Percentiles rank a stretch among this genome's conserved stretches.
Conservation (phyloP, 2,888 invertebrate species). For the Parnassius apollo region DNA sequence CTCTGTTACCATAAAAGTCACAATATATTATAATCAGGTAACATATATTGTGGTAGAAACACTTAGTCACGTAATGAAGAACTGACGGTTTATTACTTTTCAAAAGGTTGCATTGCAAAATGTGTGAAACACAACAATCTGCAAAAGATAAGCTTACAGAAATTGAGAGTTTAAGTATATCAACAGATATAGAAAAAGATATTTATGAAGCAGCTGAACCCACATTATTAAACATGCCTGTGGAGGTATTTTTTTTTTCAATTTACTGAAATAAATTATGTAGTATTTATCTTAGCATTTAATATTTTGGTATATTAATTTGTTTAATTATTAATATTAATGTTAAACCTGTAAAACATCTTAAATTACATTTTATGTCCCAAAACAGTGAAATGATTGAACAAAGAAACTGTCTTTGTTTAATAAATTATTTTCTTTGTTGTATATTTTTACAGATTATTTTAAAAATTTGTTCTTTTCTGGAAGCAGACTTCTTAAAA, state of each 20-base stretch:
- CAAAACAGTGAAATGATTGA: too few relatives aligned
- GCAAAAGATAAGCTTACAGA: conserved; percentile 49
- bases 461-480: conserved; percentile 81
- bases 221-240: conserved; percentile 60
- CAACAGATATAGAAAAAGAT: conserved; percentile 33
- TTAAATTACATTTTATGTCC: too few relatives aligned
- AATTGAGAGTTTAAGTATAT: conserved; percentile 40
- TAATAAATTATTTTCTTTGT: neutral
- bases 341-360: too few relatives aligned
- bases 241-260: conserved; percentile 52
- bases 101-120: conserved; percentile 33
- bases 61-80: conserved; percentile 14
- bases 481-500: conserved; percentile 79
- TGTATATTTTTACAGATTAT: conserved; percentile 64
- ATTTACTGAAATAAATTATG: too few relatives aligned
- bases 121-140: conserved; percentile 59
- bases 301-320: too few relatives aligned
- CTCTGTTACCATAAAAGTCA: conserved; percentile 34
- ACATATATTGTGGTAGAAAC: conserved; percentile 3
- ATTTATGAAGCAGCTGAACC: conserved; percentile 44
- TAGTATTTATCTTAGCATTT: too few relatives aligned
- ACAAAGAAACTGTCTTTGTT: too few relatives aligned
- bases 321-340: too few relatives aligned
- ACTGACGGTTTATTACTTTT: conserved; percentile 14
- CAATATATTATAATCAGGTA: conserved; percentile 4